Base-by-base conservation (phyloP, 2,888 invertebrate species). In the Philopedon plagiatum region DNA sequence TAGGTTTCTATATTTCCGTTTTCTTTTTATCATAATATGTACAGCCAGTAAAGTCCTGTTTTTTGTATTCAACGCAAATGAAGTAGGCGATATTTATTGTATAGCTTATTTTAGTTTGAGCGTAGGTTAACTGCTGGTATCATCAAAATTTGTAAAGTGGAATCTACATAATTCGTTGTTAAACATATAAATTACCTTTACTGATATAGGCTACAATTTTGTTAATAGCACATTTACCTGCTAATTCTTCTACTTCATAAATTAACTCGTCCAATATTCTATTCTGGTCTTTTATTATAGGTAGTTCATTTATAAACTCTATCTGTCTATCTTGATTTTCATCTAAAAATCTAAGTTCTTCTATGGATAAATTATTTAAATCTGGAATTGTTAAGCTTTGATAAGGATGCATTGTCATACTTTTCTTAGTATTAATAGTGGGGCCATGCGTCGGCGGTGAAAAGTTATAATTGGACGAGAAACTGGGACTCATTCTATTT, bases 241-340 rank as follows among this genome's bases (percentile, higher is more conserved):
- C 91, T 80, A 90, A 86, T 81, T 87, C 88, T 81, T 94, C 93
- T 8, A 94, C 92, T 83, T 91, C 90, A 76, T 86, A 87, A 84
- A 94, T 92, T 71, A 93, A 86, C 68, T 92, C 91, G 80, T 93
- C 93, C 0, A 94, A 88, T 72, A 90, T 89, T 68, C 89, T 85
- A 77, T 93, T 92, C 39, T 93, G 86, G 79, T 93, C 91, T 62
- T 90, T 87, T 0, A 93, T 87, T 75, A 90, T 89, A 0, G 92
- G 91, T 81, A 91, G 88, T 75, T 90, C 90, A 80, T 92, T 91
- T 44, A 94, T 85, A 73, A 93, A 90, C 81, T 93, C 93, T 79
- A 93, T 91, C 84, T 93, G 90, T 77, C 90, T 88, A 78, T 94
- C 93, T 0, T 89, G 88, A 85, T 91, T 92, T 54, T 91, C 90